Evolutionary conservation across 2,113 vertebrate species (phyloP).

Genomic region (Mastomys coucha): DNA sequence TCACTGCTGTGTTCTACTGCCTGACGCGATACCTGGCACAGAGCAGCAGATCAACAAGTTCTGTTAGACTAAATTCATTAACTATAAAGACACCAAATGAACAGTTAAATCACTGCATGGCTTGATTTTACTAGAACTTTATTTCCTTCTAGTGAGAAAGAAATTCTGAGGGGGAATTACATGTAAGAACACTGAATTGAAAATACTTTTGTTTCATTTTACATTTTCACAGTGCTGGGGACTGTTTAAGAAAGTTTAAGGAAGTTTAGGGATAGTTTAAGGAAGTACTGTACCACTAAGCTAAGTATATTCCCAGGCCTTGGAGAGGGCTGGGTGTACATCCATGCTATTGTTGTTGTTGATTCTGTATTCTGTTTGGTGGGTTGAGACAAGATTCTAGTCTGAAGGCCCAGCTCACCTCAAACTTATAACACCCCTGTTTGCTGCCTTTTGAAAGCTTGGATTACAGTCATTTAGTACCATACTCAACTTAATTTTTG

Average conservation of each 20-base stretch:
- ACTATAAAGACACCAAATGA: slow-evolving; percentile 61
- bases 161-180: neutral
- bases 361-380: neutral
- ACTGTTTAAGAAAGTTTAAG: neutral
- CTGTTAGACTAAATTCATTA: slow-evolving; percentile 38
- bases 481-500: neutral
- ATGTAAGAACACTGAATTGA: slow-evolving; percentile 19
- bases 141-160: slow-evolving; percentile 47
- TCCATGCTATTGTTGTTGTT: neutral
- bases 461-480: neutral
- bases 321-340: neutral
- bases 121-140: slow-evolving; percentile 42
- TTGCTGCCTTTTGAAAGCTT: neutral
- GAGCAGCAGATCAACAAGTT: neutral
- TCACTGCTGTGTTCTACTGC: slow-evolving; percentile 16
- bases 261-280: neutral
- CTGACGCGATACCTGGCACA: slow-evolving; percentile 12
- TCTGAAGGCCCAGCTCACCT: neutral
- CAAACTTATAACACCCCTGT: neutral
- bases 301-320: neutral
- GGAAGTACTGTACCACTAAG: neutral
- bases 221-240: neutral
- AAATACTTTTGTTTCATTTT: slow-evolving; percentile 9
- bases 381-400: neutral
- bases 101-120: neutral